phyloP scores from a whole-genome alignment of 2,888 invertebrate species.

The Lomographa bimaculata region DNA sequence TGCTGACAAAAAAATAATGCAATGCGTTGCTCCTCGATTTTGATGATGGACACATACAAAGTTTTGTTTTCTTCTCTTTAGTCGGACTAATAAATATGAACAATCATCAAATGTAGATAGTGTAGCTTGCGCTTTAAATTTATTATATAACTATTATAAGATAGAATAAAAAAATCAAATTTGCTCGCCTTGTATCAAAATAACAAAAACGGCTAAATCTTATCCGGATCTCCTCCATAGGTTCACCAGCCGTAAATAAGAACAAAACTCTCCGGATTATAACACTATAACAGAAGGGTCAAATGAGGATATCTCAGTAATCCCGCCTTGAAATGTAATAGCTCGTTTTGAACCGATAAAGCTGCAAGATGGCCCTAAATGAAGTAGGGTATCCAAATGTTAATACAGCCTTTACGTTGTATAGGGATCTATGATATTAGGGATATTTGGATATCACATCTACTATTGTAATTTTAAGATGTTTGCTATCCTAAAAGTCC shows the following conservation, averaged over 20 bases:
- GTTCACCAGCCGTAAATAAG: conserved; percentile 43
- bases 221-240: no score
- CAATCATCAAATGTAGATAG: no score
- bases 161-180: no score
- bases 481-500: no score
- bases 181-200: not conserved
- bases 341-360: conserved; percentile 69
- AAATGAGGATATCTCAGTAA: conserved; percentile 57
- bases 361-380: conserved; percentile 53
- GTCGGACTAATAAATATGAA: no score
- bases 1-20: no score
- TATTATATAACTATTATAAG: no score
- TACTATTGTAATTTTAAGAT: no score
- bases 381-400: conserved; percentile 44
- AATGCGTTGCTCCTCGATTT: no score
- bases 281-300: conserved; percentile 57
- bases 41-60: no score
- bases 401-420: conserved; percentile 16
- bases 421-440: conserved; percentile 16
- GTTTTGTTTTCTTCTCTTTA: no score
- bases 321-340: conserved; percentile 61
- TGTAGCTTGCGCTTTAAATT: no score
- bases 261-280: conserved; percentile 58
- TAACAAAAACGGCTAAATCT: conserved; percentile 13
- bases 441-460: conserved; percentile 14